Conservation (phyloP, 2,797 vertebrate species). For the Brachyrhaphis roseni region DNA sequence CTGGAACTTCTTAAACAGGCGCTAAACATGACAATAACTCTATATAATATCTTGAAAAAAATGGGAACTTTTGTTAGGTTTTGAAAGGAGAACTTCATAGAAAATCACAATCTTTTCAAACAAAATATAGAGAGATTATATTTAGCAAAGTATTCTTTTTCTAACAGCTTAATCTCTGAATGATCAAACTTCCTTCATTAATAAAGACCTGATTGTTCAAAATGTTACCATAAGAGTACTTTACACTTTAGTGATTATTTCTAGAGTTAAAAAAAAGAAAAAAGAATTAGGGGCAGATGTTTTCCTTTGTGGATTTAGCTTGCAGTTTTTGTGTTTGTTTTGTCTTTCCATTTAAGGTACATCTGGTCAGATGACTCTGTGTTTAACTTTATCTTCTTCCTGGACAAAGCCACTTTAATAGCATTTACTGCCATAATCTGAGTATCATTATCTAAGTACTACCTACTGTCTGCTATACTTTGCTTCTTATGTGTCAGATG, state of each 20-base stretch:
- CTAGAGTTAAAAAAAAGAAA: neutral
- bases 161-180: neutral
- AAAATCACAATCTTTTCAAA: neutral
- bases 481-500: neutral
- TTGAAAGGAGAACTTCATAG: neutral
- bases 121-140: neutral
- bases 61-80: neutral
- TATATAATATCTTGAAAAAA: neutral
- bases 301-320: neutral
- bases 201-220: neutral
- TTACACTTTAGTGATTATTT: neutral
- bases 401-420: neutral
- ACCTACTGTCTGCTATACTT: neutral
- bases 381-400: neutral
- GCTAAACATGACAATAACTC: neutral
- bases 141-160: neutral
- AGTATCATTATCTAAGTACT: neutral
- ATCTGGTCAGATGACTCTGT: neutral
- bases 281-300: neutral
- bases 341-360: neutral
- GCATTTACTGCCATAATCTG: neutral
- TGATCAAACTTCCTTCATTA: neutral
- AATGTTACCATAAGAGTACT: neutral
- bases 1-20: neutral
- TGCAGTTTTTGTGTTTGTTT: neutral